Percentiles rank a stretch among this genome's conserved stretches.
phyloP scores from a whole-genome alignment of 2,888 invertebrate species.

The Philopedon plagiatum region DNA sequence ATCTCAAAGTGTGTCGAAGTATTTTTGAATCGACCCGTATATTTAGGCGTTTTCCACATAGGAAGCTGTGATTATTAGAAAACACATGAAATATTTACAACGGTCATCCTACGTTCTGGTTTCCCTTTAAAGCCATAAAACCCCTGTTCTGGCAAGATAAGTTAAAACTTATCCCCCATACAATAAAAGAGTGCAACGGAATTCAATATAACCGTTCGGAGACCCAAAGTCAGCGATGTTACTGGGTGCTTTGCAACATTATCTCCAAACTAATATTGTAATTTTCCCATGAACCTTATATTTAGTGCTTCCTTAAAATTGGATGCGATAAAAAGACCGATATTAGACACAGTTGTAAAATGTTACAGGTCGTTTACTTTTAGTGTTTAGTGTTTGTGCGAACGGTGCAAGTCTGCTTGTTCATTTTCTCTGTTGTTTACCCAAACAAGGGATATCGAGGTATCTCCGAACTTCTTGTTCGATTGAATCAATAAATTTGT shows the following conservation, averaged over 20 bases:
- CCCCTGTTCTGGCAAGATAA: not conserved
- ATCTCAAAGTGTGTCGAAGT: too few species aligned
- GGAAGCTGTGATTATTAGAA: too few species aligned
- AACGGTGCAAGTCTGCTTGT: not conserved
- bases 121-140: not conserved
- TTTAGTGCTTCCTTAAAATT: conserved; percentile 23
- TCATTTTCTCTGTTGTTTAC: not conserved
- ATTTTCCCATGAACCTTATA: conserved; percentile 19
- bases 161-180: not conserved
- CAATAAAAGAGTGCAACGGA: not conserved
- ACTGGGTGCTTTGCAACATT: conserved; percentile 5
- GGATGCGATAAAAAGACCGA: conserved; percentile 8
- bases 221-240: conserved; percentile 19
- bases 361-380: not conserved
- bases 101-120: not conserved
- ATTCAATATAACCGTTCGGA: conserved; percentile 10
- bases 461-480: too few species aligned
- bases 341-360: conserved; percentile 17
- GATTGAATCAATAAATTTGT: too few species aligned
- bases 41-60: too few species aligned
- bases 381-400: not conserved
- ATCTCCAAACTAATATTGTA: conserved; percentile 8
- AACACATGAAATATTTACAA: too few species aligned
- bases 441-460: not conserved
- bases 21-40: too few species aligned